Conservation (phyloP, 2,888 invertebrate species). For the Scaptomyza parva region DNA sequence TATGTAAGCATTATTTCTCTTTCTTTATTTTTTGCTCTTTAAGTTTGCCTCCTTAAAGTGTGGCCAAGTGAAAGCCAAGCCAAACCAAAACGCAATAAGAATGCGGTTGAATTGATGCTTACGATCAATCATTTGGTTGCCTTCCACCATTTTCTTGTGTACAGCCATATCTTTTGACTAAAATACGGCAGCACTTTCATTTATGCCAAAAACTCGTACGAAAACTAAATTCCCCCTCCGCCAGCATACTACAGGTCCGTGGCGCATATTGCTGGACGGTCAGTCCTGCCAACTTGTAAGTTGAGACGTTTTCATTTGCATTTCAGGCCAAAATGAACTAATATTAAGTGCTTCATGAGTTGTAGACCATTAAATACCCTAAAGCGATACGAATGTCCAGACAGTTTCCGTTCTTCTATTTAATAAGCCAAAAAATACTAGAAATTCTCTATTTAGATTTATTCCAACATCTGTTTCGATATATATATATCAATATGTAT, state of each 20-base stretch:
- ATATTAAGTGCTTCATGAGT: neutral
- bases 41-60: conserved; percentile 38
- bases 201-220: conserved; percentile 40
- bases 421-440: neutral
- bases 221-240: conserved; percentile 3
- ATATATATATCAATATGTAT: too few relatives aligned
- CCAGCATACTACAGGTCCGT: conserved; percentile 11
- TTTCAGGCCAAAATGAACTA: conserved; percentile 50
- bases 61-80: conserved; percentile 13
- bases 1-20: conserved; percentile 2
- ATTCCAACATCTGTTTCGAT: too few relatives aligned
- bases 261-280: conserved; percentile 31
- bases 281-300: conserved; percentile 50
- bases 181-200: conserved; percentile 59
- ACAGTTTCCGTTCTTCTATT: neutral
- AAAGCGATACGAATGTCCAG: neutral
- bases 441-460: neutral
- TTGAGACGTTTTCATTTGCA: conserved; percentile 78
- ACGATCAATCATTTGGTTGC: conserved; percentile 74
- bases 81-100: conserved; percentile 58
- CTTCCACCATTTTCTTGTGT: conserved; percentile 10
- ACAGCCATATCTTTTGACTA: conserved; percentile 25
- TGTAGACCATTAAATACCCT: conserved; percentile 15
- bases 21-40: conserved; percentile 18
- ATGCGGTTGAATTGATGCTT: conserved; percentile 70